phyloP scores from a whole-genome alignment of 2,797 vertebrate genomes.

The Sebastes minor region DNA sequence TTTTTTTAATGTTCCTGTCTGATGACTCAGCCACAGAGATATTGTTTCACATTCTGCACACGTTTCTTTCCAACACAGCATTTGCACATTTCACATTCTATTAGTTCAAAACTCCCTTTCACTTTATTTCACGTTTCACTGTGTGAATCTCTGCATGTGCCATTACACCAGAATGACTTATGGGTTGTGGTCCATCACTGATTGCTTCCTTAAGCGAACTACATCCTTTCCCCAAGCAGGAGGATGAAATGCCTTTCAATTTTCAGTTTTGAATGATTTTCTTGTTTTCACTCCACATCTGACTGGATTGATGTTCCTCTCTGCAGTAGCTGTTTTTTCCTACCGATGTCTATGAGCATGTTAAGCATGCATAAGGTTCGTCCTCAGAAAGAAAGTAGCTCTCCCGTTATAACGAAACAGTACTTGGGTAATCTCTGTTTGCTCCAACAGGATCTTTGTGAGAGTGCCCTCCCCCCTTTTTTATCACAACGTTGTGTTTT shows the following conservation, averaged over 20 bases:
- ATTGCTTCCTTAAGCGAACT: constrained; percentile 8
- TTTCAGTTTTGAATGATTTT: constrained; percentile 27
- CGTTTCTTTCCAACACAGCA: background rate
- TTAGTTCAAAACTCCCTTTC: background rate
- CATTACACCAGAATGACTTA: constrained; percentile 23
- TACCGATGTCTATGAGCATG: constrained; percentile 30
- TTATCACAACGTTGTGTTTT: constrained; percentile 22
- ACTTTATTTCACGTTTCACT: background rate
- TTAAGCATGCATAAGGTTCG: constrained; percentile 42
- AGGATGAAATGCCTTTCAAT: constrained; percentile 31
- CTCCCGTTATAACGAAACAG: background rate
- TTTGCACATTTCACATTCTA: background rate
- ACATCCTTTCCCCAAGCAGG: background rate
- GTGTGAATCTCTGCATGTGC: background rate
- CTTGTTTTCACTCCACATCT: background rate
- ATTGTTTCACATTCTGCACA: constrained; percentile 13
- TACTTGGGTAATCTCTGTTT: background rate
- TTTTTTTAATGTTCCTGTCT: background rate
- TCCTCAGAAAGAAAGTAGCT: constrained; percentile 20
- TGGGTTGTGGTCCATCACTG: background rate
- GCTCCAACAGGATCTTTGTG: constrained; percentile 9
- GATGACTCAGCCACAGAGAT: background rate
- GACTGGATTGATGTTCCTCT: background rate
- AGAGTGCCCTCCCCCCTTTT: background rate
- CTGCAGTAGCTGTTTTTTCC: constrained; percentile 15